Conservation (phyloP, 2,797 vertebrate species). For the Lacerta bilineata region DNA sequence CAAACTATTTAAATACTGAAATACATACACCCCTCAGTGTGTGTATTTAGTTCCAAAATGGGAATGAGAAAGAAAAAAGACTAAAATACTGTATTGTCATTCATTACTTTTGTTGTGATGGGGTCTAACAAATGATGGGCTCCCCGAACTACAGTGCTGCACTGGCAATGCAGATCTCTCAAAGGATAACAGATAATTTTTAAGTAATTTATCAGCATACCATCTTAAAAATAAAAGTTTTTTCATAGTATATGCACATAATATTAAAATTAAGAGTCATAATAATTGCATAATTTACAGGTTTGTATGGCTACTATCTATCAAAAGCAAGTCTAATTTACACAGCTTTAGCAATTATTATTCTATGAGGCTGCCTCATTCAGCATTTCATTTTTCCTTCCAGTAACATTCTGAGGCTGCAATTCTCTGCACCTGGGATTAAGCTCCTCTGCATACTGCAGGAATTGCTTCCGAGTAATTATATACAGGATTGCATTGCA, state of each 20-base stretch:
- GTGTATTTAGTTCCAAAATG: conserved; percentile 6
- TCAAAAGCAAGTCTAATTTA: conserved; percentile 59
- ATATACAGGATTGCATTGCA: not conserved
- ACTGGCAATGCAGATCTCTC: conserved; percentile 20
- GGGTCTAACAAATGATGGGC: conserved; percentile 44
- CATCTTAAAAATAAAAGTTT: conserved; percentile 53
- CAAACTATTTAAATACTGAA: conserved; percentile 12
- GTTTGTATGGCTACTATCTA: conserved; percentile 69
- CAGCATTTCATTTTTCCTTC: conserved; percentile 41
- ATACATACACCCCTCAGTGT: not conserved
- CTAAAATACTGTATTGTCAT: conserved; percentile 67
- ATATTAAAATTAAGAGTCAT: conserved; percentile 56
- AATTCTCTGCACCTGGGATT: not conserved
- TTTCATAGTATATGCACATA: conserved; percentile 48
- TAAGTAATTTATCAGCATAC: not conserved
- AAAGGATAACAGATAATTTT: conserved; percentile 23
- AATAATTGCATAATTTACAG: conserved; percentile 65
- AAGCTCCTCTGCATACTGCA: not conserved
- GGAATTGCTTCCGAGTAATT: not conserved
- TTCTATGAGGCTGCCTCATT: conserved; percentile 51
- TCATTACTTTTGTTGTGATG: conserved; percentile 75
- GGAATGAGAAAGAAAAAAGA: conserved; percentile 28
- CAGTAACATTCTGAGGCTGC: conserved; percentile 40
- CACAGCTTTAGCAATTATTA: conserved; percentile 53
- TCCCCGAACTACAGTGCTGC: conserved; percentile 1